These are phyloP conservation scores for Horisme vitalbata DNA, from an alignment of 2,888 invertebrate genomes.

Conservation along the genomic window DNA sequence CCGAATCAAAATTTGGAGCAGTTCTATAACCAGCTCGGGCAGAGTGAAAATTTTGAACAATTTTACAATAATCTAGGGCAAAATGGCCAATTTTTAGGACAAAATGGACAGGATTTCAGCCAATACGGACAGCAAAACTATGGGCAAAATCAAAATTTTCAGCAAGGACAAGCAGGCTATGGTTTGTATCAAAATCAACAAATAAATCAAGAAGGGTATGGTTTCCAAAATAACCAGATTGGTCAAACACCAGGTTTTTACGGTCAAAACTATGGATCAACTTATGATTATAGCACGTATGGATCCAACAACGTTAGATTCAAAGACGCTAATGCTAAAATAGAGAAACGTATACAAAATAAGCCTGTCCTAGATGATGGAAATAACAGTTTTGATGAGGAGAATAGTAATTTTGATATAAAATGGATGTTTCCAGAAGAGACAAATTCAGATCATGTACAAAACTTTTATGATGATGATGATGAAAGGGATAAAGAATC, in stretches of 20 bases:
- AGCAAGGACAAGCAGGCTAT: conserved; percentile 27
- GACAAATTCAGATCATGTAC: conserved; percentile 26
- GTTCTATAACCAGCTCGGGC: conserved; percentile 61
- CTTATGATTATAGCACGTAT: conserved; percentile 41
- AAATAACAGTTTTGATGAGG: conserved; percentile 28
- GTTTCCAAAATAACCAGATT: conserved; percentile 24
- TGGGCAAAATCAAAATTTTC: conserved; percentile 17
- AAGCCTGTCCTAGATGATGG: conserved; percentile 40
- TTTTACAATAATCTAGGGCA: background rate
- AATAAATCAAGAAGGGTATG: conserved; percentile 27
- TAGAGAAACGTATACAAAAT: conserved; percentile 65
- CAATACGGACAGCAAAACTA: conserved; percentile 11
- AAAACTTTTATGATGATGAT: conserved; percentile 18
- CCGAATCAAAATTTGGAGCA: conserved; percentile 60
- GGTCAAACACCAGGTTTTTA: conserved; percentile 24
- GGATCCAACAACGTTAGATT: conserved; percentile 36
- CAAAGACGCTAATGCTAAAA: conserved; percentile 37
- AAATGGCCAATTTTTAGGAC: conserved; percentile 5
- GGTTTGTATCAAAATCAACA: conserved; percentile 27
- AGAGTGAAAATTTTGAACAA: conserved; percentile 32
- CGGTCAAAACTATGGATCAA: conserved; percentile 42
- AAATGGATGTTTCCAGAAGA: conserved; percentile 60
- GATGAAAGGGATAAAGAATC: conserved; percentile 28
- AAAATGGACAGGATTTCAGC: conserved; percentile 17
- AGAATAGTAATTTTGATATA: conserved; percentile 31